A percentile compares a stretch with the other conserved stretches of the same genome.
phyloP scores from a whole-genome alignment of 2,888 invertebrate genomes.

The Therioaphis trifolii region DNA sequence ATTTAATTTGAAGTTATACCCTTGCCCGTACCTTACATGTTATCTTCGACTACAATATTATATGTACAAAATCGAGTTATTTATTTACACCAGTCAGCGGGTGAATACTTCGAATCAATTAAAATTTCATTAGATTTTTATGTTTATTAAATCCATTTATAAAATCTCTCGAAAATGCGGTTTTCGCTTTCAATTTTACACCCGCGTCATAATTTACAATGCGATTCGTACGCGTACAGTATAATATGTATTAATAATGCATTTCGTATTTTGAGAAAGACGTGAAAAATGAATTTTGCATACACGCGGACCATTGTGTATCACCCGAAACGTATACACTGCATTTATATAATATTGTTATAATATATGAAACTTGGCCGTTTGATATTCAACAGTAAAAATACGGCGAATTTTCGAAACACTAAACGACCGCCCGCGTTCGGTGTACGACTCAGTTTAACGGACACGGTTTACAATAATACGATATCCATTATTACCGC shows the following conservation, averaged over 20 bases:
- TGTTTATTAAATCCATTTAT: not conserved
- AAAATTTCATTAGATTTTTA: slow-evolving; percentile 32
- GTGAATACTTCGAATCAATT: not conserved
- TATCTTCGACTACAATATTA: not conserved
- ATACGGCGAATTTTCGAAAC: not conserved
- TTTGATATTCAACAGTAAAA: not conserved
- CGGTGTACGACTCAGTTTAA: not conserved
- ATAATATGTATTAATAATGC: slow-evolving; percentile 36
- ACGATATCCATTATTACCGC: not conserved
- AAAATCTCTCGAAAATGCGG: not conserved
- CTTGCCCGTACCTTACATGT: too few species aligned
- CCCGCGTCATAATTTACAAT: not conserved
- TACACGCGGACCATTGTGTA: slow-evolving; percentile 3
- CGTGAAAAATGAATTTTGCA: not conserved
- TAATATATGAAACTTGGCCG: not conserved
- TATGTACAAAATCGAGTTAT: slow-evolving; percentile 13
- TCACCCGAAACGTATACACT: too few species aligned
- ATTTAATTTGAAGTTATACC: not conserved
- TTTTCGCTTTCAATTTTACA: slow-evolving; percentile 19
- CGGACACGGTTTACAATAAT: not conserved
- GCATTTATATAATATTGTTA: too few species aligned
- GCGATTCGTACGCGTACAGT: not conserved
- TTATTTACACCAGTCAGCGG: slow-evolving; percentile 4
- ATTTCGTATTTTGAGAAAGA: slow-evolving; percentile 20
- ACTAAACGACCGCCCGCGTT: not conserved